A percentile compares a stretch with the other conserved stretches of the same genome.
Conservation (phyloP, 1,140 invertebrate genomes). For the Dolichoris vasculosae region DNA sequence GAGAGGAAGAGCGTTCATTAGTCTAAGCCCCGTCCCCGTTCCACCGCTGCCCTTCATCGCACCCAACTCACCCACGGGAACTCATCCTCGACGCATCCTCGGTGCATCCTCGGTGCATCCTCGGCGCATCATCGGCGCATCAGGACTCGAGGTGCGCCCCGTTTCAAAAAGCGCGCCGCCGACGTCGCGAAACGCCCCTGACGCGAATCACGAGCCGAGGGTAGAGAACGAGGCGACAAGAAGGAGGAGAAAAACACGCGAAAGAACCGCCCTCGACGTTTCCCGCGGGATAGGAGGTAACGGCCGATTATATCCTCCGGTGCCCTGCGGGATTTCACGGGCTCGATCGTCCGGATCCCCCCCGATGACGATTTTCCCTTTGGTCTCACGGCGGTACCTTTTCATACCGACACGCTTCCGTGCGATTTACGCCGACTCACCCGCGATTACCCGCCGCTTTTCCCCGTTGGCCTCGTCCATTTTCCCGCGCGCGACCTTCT, state of each 20-base stretch:
- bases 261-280: neutral
- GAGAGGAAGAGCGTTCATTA: neutral
- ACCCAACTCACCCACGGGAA: no score
- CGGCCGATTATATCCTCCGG: neutral
- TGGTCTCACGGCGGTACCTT: neutral
- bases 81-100: no score
- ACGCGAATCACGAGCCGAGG: neutral
- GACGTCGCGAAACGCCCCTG: neutral
- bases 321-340: slow-evolving; percentile 7
- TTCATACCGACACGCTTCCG: slow-evolving; percentile 24
- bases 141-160: neutral
- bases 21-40: neutral
- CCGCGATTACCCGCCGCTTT: neutral
- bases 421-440: neutral
- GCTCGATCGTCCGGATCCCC: neutral
- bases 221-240: neutral
- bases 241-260: neutral
- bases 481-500: neutral
- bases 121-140: no score
- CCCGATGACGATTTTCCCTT: slow-evolving; percentile 23
- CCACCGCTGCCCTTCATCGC: neutral
- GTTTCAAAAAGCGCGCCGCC: slow-evolving; percentile 11
- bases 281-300: neutral
- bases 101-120: no score
- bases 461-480: neutral